Evolutionary conservation across 2,113 vertebrate genomes (phyloP), one percentile per base, ranked within the genome.

Genomic region (Podarcis raffonei): DNA sequence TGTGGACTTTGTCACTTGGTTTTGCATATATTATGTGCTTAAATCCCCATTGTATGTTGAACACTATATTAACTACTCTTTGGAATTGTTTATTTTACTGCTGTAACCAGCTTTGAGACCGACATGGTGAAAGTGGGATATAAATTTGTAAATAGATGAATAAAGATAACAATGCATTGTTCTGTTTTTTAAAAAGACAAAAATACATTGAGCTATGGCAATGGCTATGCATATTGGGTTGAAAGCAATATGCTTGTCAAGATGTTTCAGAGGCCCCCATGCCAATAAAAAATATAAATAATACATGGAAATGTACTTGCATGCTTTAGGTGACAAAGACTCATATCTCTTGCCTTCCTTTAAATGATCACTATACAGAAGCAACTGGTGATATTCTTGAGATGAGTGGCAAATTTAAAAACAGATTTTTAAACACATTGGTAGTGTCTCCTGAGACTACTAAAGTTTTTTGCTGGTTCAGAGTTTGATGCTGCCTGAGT

Each of bases 211-310:
- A 89, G 74, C 88, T 91, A 88, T 13, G n/a, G 72, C 77, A 71
- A 87, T 82, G 90, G 39, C 91, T 32, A 74, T 92, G 85, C 91
- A 93, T 93, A 92, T 92, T 93, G 91, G 89, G 94, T 93, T 93
- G 92, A 94, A 72, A 80, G 83, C 57, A 78, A 23, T 85, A 65
- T 89, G 90, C 84, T 79, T 91, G 68, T 89, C 66, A 90, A 74
- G 77, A 72, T 93, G 88, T n/a, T 78, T 94, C 53, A 76, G 2
- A 48, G 75, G 6, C 27, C 39, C 27, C 23, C 23, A 89, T 83
- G 66, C 65, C 91, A 90, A 85, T 83, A 75, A 88, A 92, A n/a
- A 62, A 30, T 71, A 81, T 90, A 90, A 59, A 48, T 82, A 91
- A 89, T 79, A 89, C 92, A 86, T 80, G 0, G 83, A 37, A 79